Conservation (phyloP, 2,113 vertebrate genomes). For the Laterallus jamaicensis region DNA sequence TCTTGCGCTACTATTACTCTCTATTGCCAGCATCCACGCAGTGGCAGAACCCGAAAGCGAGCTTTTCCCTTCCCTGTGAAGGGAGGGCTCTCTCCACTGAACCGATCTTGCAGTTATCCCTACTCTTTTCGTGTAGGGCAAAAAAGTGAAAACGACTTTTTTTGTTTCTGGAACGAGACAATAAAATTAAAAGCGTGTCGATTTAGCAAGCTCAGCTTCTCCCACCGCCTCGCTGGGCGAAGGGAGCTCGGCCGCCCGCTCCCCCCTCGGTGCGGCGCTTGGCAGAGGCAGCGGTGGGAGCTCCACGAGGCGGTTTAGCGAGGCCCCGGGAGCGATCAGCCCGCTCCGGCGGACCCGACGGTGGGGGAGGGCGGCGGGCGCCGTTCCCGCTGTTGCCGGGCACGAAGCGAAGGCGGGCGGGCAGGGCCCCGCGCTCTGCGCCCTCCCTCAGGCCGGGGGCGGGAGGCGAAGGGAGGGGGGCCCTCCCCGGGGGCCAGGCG, state of each 20-base stretch:
- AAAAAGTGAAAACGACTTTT: not conserved
- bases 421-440: not conserved
- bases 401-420: not conserved
- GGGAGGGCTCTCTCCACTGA: not conserved
- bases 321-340: not conserved
- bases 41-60: not conserved
- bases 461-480: not conserved
- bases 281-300: not conserved
- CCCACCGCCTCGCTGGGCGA: not conserved
- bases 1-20: not conserved
- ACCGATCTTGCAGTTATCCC: not conserved
- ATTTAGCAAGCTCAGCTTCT: not conserved
- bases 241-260: not conserved
- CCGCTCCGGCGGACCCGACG: not conserved
- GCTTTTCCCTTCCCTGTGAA: not conserved
- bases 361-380: not conserved
- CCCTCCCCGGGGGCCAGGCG: conserved; percentile 1
- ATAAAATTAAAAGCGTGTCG: not conserved
- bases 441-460: not conserved
- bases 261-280: not conserved
- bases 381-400: conserved; percentile 35
- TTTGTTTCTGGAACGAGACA: not conserved
- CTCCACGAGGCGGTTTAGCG: not conserved
- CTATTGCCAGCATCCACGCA: not conserved
- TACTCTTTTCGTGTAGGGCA: not conserved